Evolutionary conservation across 1,140 invertebrate genomes (phyloP).

Genomic region (Frieseomelitta varia): DNA sequence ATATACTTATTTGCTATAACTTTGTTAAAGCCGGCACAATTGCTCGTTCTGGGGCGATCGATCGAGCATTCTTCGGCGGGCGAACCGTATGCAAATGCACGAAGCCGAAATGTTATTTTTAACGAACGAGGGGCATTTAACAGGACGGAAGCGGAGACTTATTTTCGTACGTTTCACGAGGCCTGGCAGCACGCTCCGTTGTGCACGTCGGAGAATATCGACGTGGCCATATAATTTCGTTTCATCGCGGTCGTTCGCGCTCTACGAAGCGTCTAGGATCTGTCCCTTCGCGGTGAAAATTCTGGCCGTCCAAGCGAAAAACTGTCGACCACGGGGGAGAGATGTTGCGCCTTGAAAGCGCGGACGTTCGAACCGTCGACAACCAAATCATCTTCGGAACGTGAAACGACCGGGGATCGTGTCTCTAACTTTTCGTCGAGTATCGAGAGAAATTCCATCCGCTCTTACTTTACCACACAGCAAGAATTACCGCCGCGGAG

Average conservation of each 20-base stretch:
- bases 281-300: slow-evolving; percentile 25
- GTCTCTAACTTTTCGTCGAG: not conserved
- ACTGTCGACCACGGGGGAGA: slow-evolving; percentile 41
- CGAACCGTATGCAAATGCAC: not conserved
- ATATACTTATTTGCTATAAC: too few species aligned
- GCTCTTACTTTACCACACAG: too few species aligned
- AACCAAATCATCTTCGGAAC: slow-evolving; percentile 30
- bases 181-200: not conserved
- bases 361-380: not conserved
- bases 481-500: not conserved
- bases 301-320: slow-evolving; percentile 30
- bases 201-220: slow-evolving; percentile 27
- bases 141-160: not conserved
- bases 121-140: not conserved
- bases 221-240: slow-evolving; percentile 48
- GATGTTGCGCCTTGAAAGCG: not conserved
- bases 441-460: not conserved
- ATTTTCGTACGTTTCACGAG: slow-evolving; percentile 8
- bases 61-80: not conserved
- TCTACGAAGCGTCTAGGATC: slow-evolving; percentile 28
- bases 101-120: not conserved
- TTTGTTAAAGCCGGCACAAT: too few species aligned
- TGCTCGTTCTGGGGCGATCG: not conserved
- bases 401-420: not conserved
- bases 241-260: slow-evolving; percentile 49